Percentiles rank a stretch among this genome's conserved stretches.
These are phyloP conservation scores for western clawed frog (Xenopus tropicalis) DNA, from an alignment of 2,113 vertebrate genomes.

Conservation along the genomic window DNA sequence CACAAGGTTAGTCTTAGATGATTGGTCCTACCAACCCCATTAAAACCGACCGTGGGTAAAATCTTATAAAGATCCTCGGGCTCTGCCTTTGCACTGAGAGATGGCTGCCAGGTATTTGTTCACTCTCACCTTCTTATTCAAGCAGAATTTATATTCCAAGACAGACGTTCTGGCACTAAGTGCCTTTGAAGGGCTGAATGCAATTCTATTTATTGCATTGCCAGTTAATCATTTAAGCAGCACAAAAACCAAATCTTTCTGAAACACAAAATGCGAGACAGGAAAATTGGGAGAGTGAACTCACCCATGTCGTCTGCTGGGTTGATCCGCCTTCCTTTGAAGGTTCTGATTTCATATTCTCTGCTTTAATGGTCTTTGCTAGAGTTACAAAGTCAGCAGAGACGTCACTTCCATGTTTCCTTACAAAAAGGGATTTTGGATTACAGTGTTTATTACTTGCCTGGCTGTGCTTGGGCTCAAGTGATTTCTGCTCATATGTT, in stretches of 20 bases:
- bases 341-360: neutral
- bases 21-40: too few species aligned
- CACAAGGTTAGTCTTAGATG: too few species aligned
- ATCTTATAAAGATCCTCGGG: too few species aligned
- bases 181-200: conserved; percentile 1
- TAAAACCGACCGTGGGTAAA: too few species aligned
- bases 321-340: neutral
- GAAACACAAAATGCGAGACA: neutral
- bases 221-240: conserved; percentile 12
- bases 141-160: conserved; percentile 10
- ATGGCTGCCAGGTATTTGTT: too few species aligned
- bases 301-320: neutral
- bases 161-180: conserved; percentile 3
- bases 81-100: too few species aligned
- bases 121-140: neutral
- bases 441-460: neutral
- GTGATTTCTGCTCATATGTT: too few species aligned
- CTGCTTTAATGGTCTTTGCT: neutral
- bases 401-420: neutral
- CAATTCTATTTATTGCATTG: conserved; percentile 2
- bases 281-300: neutral
- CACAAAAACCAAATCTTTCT: conserved; percentile 11
- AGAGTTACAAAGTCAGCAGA: neutral
- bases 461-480: too few species aligned
- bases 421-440: neutral